A percentile compares a stretch with the other conserved stretches of the same genome.
These are phyloP conservation scores for Archips xylosteana DNA, from an alignment of 2,888 invertebrate species.

Conservation along the genomic window DNA sequence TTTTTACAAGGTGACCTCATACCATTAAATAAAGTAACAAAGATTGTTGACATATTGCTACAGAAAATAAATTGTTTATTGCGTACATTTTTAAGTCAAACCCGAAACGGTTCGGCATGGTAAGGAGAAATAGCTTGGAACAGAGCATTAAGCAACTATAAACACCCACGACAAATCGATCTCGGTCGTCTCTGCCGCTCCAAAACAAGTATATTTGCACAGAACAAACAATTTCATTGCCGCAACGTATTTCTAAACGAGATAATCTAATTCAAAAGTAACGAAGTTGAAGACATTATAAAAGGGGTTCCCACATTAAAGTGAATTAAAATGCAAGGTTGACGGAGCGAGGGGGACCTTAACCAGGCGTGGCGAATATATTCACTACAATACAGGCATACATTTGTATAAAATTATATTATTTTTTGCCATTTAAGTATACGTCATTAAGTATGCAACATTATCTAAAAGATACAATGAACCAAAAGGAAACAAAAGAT, in stretches of 20 bases:
- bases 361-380: slow-evolving; percentile 40
- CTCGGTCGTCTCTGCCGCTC: slow-evolving; percentile 42
- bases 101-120: slow-evolving; percentile 12
- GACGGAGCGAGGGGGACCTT: slow-evolving; percentile 41
- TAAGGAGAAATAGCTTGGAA: background rate
- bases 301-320: slow-evolving; percentile 74
- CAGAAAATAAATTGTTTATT: slow-evolving; percentile 25
- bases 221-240: slow-evolving; percentile 57
- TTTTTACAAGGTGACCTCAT: slow-evolving; percentile 71
- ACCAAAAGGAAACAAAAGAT: background rate
- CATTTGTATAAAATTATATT: slow-evolving; percentile 22
- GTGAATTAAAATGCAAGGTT: slow-evolving; percentile 75
- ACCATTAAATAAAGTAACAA: slow-evolving; percentile 47
- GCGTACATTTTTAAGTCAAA: slow-evolving; percentile 30
- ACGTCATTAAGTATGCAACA: slow-evolving; percentile 10
- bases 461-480: background rate
- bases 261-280: slow-evolving; percentile 71
- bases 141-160: slow-evolving; percentile 21
- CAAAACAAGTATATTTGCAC: slow-evolving; percentile 53
- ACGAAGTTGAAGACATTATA: slow-evolving; percentile 60
- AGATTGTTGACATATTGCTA: slow-evolving; percentile 46
- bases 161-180: slow-evolving; percentile 25
- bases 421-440: slow-evolving; percentile 15
- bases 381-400: slow-evolving; percentile 31
- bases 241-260: slow-evolving; percentile 60